Evolutionary conservation across 2,113 vertebrate species (phyloP).

Genomic region (Entelurus aequoreus): DNA sequence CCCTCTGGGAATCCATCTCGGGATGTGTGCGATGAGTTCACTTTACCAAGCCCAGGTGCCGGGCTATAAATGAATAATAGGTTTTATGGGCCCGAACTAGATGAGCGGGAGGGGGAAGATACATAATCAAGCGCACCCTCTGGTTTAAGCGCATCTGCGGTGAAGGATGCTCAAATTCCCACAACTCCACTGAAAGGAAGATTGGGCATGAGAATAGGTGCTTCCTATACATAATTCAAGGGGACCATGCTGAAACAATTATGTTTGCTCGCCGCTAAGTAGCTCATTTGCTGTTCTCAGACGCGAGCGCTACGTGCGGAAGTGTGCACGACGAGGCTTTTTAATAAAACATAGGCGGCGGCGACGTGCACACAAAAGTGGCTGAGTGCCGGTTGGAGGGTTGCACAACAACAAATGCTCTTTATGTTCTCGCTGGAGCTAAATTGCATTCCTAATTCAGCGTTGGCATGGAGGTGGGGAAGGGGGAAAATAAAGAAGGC

Average conservation of each 20-base stretch:
- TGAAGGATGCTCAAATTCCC: conserved; percentile 68
- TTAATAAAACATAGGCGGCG: conserved; percentile 59
- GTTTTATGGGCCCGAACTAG: conserved; percentile 57
- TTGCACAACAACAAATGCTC: conserved; percentile 41
- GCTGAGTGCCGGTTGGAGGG: conserved; percentile 3
- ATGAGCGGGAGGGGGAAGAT: conserved; percentile 16
- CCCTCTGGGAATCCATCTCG: conserved; percentile 65
- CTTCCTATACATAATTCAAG: conserved; percentile 70
- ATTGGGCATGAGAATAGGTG: conserved; percentile 61
- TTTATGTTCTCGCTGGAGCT: conserved; percentile 45
- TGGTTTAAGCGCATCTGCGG: conserved; percentile 62
- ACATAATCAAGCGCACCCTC: conserved; percentile 52
- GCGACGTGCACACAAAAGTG: conserved; percentile 47
- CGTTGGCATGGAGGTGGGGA: conserved; percentile 19
- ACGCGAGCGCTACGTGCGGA: conserved; percentile 54
- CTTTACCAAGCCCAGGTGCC: conserved; percentile 69
- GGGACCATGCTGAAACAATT: conserved; percentile 64
- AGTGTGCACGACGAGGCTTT: conserved; percentile 48
- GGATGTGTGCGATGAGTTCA: conserved; percentile 68
- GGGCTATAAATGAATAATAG: conserved; percentile 69
- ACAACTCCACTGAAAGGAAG: conserved; percentile 63
- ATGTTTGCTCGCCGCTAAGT: conserved; percentile 66
- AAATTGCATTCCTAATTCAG: conserved; percentile 43
- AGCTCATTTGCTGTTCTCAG: conserved; percentile 59
- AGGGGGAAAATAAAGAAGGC: not conserved